Conservation (phyloP, 2,888 invertebrate species). For the Rhagonycha fulva region DNA sequence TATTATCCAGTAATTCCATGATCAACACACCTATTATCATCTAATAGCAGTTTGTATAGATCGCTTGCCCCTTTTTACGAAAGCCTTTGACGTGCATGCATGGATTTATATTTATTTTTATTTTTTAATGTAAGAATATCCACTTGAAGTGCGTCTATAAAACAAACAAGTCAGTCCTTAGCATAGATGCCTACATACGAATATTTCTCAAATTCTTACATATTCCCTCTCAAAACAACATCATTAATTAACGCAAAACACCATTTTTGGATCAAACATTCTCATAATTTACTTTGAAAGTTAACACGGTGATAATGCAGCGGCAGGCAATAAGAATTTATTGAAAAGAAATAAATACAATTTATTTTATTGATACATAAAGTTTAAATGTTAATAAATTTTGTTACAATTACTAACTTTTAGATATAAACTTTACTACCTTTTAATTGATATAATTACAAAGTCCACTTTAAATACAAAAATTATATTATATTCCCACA, state of each 20-base stretch:
- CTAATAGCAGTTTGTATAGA: conserved; percentile 31
- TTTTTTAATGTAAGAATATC: background rate
- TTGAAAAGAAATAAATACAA: background rate
- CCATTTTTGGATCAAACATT: background rate
- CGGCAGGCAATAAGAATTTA: background rate
- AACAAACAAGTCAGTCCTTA: background rate
- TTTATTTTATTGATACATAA: background rate
- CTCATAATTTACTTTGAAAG: background rate
- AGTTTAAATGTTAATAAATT: background rate
- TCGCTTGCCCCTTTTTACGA: conserved; percentile 24
- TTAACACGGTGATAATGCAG: background rate
- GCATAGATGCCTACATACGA: background rate
- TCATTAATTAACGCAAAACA: background rate
- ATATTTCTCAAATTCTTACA: background rate
- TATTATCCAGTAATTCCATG: conserved; percentile 39
- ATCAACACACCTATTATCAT: conserved; percentile 39
- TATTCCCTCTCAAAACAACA: background rate
- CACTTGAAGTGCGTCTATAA: background rate
- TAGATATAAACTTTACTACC: background rate
- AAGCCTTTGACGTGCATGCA: conserved; percentile 18
- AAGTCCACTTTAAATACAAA: background rate
- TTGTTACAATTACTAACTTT: background rate
- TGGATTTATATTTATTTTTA: conserved; percentile 8
- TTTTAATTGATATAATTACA: background rate
- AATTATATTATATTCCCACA: background rate